A percentile compares a stretch with the other conserved stretches of the same genome.
Evolutionary conservation across 2,888 invertebrate species (phyloP).

Genomic region (Cacoxenus indagator): DNA sequence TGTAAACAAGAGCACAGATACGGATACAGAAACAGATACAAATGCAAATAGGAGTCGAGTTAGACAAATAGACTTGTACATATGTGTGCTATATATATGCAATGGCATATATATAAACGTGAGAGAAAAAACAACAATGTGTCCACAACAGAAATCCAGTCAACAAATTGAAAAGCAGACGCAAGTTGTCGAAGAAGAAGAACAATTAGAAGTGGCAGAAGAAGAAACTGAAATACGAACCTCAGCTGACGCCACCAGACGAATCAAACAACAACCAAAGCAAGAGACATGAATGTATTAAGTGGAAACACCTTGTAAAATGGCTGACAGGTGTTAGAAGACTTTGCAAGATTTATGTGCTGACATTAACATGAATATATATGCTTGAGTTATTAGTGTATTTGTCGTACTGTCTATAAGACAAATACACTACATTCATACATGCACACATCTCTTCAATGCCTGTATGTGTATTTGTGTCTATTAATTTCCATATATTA

Average conservation of each 20-base stretch:
- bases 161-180: neutral
- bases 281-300: slow-evolving; percentile 47
- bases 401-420: neutral
- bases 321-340: slow-evolving; percentile 62
- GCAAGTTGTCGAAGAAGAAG: neutral
- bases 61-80: too few relatives aligned
- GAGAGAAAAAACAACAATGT: slow-evolving; percentile 9
- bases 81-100: neutral
- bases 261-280: slow-evolving; percentile 14
- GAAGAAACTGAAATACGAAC: neutral
- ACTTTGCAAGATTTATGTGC: slow-evolving; percentile 63
- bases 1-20: slow-evolving; percentile 48
- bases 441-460: too few relatives aligned
- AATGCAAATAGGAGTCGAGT: neutral
- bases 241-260: neutral
- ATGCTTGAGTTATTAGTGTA: slow-evolving; percentile 50
- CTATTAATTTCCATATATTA: slow-evolving; percentile 17
- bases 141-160: neutral
- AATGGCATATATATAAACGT: slow-evolving; percentile 14
- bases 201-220: neutral
- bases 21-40: slow-evolving; percentile 43
- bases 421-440: too few relatives aligned
- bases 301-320: slow-evolving; percentile 62
- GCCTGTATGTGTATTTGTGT: slow-evolving; percentile 24
- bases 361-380: slow-evolving; percentile 63